Conservation (phyloP, 2,797 vertebrate genomes). For the Botia almorhae region DNA sequence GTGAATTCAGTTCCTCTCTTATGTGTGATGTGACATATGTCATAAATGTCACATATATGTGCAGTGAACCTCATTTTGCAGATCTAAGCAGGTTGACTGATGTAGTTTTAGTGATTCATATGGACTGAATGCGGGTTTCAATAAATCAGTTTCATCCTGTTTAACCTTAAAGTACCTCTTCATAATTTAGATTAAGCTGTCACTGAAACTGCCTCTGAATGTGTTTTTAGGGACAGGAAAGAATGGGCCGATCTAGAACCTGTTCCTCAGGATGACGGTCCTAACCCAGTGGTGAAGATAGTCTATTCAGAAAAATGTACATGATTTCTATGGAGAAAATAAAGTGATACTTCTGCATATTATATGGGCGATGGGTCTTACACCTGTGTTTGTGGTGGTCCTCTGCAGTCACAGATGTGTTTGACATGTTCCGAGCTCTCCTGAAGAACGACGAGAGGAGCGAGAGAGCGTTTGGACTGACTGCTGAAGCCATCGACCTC, state of each 20-base stretch:
- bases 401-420: constrained; percentile 90
- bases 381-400: neutral
- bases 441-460: constrained; percentile 93
- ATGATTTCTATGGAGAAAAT: constrained; percentile 50
- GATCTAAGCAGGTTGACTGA: neutral
- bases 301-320: constrained; percentile 98
- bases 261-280: constrained; percentile 93
- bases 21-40: too few relatives aligned
- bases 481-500: constrained; percentile 93
- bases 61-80: neutral
- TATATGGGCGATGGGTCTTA: neutral
- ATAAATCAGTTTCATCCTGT: too few relatives aligned
- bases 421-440: constrained; percentile 94
- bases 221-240: constrained; percentile 84
- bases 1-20: neutral
- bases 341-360: neutral
- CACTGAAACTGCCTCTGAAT: constrained; percentile 17
- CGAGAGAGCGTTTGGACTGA: constrained; percentile 90
- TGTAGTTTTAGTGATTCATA: too few relatives aligned
- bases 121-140: neutral
- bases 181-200: constrained; percentile 3
- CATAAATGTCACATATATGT: neutral
- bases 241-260: constrained; percentile 95
- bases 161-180: too few relatives aligned
- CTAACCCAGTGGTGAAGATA: constrained; percentile 95